Evolutionary conservation across 2,888 invertebrate species (phyloP), one percentile per base, ranked within the genome.

Genomic region (Parnassius orleans): DNA sequence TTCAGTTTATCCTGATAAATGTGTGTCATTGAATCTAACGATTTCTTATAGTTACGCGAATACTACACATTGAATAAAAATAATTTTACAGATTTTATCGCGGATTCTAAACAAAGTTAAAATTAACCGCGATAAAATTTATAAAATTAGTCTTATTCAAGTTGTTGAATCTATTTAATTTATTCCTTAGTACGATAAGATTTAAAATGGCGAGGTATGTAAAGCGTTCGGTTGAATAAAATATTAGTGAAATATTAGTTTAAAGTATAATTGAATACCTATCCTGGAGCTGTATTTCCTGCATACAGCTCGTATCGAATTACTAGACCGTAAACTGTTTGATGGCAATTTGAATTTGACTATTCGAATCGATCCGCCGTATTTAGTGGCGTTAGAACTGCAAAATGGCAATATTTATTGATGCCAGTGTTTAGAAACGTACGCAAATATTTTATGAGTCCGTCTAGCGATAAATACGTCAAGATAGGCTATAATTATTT

Each of bases 321-420:
- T 77, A 78, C 75, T 74, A 72, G 79, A 83, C 83, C 75, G 75
- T 78, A 77, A 79, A 80, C 78, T 80, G 76, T 79, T 80, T 79
- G 77, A 79, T 78, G 76, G 77, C 80, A 81, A 83, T 86, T 83
- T 78, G 75, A 83, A 79, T 75, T 75, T 73, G 78, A 76, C 70
- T 77, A 74, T 77, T 68, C 68, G 74, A 76, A 79, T 70, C 68
- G 61, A 60, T 66, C 73, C 78, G 75, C 75, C 76, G 79, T 82
- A 78, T 79, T 73, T 68, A 74, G 72, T 73, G 69, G 66, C 69
- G 70, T 67, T 65, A 63, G 65, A 74, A 74, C 74, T 72, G 70
- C 74, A 73, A 72, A 68, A 65, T 67, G 62, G 68, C 73, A 66
- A 73, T 72, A 67, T 71, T 75, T 76, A 73, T 73, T 72, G 72